A percentile compares a stretch with the other conserved stretches of the same genome.
Conservation (phyloP, 2,797 vertebrate genomes). For the Tangara arthus region DNA sequence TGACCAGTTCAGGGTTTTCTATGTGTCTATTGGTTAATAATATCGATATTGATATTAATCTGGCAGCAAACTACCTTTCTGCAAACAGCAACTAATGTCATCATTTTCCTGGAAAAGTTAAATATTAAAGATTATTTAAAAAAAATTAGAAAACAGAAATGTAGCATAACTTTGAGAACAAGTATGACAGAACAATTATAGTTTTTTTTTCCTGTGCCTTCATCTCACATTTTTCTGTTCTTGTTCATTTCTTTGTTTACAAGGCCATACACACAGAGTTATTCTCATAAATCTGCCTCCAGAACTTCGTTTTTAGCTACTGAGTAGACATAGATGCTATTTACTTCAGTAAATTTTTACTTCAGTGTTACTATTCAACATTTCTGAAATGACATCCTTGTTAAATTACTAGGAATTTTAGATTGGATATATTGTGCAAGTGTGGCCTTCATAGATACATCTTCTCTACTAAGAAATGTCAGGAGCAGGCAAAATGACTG, state of each 20-base stretch:
- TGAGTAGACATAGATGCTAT: not conserved
- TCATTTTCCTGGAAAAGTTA: not conserved
- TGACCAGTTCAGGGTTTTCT: not conserved
- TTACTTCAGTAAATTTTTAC: not conserved
- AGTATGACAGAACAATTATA: not conserved
- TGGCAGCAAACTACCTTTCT: not conserved
- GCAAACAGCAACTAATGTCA: not conserved
- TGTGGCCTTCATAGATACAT: not conserved
- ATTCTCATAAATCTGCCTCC: not conserved
- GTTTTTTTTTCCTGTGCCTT: not conserved
- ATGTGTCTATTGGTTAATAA: not conserved
- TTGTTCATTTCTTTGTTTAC: not conserved
- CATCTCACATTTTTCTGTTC: not conserved
- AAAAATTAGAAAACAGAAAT: not conserved
- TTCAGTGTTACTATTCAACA: not conserved
- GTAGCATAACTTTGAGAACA: not conserved
- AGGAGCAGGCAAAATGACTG: not conserved
- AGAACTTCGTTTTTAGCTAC: not conserved
- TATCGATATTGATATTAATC: not conserved
- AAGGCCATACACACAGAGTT: not conserved
- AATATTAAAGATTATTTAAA: not conserved
- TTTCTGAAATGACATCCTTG: not conserved
- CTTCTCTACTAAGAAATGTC: not conserved
- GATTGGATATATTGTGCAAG: not conserved
- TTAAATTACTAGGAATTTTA: not conserved